Percentiles rank a stretch among this genome's conserved stretches.
Conservation (phyloP, 2,797 vertebrate genomes). For the Fistularia tabacaria region DNA sequence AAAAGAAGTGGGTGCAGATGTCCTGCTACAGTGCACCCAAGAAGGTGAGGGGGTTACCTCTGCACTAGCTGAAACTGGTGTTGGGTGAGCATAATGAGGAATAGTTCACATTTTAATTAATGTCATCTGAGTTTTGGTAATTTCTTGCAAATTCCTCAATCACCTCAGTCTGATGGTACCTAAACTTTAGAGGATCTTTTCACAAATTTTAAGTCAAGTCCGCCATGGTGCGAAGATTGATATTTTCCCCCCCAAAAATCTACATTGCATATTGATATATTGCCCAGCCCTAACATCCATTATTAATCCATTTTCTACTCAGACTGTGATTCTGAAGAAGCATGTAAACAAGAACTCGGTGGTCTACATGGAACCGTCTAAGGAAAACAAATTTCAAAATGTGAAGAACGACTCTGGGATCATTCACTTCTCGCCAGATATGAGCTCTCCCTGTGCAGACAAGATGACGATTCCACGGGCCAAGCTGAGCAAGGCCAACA, state of each 20-base stretch:
- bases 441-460: conserved; percentile 62
- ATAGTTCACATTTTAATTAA: no score
- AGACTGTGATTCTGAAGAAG: conserved; percentile 82
- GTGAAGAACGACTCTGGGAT: conserved; percentile 75
- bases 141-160: no score
- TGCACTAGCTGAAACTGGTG: background rate
- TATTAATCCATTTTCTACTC: background rate
- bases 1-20: conserved; percentile 83
- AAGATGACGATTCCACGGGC: conserved; percentile 78
- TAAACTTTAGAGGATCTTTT: no score
- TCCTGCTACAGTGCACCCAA: conserved; percentile 81
- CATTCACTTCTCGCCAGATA: conserved; percentile 74
- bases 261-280: background rate
- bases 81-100: no score
- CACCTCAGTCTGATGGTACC: no score
- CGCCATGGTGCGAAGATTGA: background rate
- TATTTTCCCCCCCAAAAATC: background rate
- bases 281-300: background rate
- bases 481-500: conserved; percentile 70
- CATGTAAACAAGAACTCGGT: conserved; percentile 61
- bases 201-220: background rate
- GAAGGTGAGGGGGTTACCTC: conserved; percentile 66
- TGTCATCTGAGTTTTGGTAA: no score
- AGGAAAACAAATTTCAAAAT: conserved; percentile 78
- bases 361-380: conserved; percentile 79